Conservation (phyloP, 2,888 invertebrate genomes). For the Brachynemurus nebulosus region DNA sequence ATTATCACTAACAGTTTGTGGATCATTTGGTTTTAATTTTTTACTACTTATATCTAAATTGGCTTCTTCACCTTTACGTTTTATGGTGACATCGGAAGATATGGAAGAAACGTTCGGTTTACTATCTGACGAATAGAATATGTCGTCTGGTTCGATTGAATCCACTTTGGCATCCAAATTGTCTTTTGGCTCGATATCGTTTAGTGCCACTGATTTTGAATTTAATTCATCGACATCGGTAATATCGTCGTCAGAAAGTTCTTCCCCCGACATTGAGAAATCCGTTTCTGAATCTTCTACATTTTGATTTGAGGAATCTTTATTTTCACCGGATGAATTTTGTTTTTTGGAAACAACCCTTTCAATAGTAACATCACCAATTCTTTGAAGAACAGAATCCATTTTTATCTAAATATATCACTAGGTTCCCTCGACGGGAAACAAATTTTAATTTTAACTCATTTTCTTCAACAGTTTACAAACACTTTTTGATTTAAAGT, state of each 20-base stretch:
- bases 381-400: slow-evolving; percentile 40
- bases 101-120: neutral
- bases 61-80: slow-evolving; percentile 1
- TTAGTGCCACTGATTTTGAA: slow-evolving; percentile 25
- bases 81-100: slow-evolving; percentile 1
- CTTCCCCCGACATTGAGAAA: slow-evolving; percentile 25
- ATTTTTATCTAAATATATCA: slow-evolving; percentile 24
- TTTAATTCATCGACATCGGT: slow-evolving; percentile 26
- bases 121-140: too few species aligned
- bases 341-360: slow-evolving; percentile 29
- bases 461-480: too few species aligned
- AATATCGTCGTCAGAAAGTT: slow-evolving; percentile 33
- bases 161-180: neutral
- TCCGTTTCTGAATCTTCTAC: slow-evolving; percentile 26
- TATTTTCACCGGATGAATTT: slow-evolving; percentile 20
- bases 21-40: neutral
- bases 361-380: slow-evolving; percentile 46
- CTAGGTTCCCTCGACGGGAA: neutral
- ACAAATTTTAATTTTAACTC: neutral
- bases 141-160: neutral
- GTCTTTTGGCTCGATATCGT: slow-evolving; percentile 20
- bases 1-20: too few species aligned
- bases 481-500: too few species aligned
- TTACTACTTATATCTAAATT: neutral
- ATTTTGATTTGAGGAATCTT: slow-evolving; percentile 16